These are phyloP conservation scores for Poicephalus meyeri DNA, from an alignment of 2,113 vertebrate species.

Conservation along the genomic window DNA sequence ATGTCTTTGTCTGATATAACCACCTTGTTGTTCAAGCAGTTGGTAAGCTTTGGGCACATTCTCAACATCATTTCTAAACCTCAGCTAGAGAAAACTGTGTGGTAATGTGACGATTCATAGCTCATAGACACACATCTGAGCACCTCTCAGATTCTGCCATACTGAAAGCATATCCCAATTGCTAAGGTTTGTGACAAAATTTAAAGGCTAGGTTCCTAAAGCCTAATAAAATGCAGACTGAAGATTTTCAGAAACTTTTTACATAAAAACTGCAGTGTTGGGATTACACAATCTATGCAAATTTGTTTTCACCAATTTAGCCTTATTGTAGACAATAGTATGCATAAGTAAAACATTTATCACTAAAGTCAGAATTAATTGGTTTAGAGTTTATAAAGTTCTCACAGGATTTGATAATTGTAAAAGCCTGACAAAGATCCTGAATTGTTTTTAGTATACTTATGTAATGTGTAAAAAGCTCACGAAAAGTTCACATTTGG, in stretches of 20 bases:
- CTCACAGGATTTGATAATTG: background rate
- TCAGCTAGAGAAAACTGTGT: background rate
- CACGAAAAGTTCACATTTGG: background rate
- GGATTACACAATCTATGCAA: background rate
- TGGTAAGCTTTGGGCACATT: background rate
- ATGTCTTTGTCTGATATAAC: background rate
- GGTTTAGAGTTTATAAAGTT: background rate
- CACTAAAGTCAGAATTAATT: background rate
- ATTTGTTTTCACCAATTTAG: background rate
- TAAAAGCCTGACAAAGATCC: background rate
- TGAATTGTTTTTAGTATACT: background rate
- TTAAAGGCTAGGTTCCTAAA: background rate
- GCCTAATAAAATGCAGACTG: background rate
- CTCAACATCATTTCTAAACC: background rate
- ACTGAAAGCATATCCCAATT: background rate
- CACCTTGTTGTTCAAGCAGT: background rate
- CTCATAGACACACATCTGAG: background rate
- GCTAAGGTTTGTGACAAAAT: background rate
- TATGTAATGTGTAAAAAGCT: background rate
- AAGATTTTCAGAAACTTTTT: background rate
- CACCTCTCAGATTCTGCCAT: background rate
- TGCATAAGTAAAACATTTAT: background rate
- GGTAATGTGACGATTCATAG: background rate
- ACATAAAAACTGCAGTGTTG: background rate
- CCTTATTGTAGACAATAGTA: background rate